Percentiles rank a stretch among this genome's conserved stretches.
Conservation (phyloP, 1,140 invertebrate genomes). For the Saxidomus purpurata region DNA sequence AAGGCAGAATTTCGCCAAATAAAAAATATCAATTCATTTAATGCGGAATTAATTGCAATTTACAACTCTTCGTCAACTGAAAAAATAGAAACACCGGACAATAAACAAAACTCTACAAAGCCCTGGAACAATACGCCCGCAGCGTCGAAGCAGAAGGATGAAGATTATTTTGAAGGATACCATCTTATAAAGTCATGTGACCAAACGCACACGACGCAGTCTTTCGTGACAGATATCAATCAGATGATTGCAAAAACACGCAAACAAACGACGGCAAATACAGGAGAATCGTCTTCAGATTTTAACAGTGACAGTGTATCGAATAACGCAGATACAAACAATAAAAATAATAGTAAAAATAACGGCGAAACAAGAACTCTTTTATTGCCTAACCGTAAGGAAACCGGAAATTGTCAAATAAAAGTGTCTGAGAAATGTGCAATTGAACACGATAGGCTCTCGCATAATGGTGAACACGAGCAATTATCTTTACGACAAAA, state of each 20-base stretch:
- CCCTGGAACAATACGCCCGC: neutral
- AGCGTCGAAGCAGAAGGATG: neutral
- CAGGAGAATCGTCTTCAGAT: neutral
- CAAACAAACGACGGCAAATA: neutral
- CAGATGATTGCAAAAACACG: conserved; percentile 10
- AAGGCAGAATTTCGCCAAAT: neutral
- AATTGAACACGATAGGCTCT: neutral
- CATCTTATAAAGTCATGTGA: neutral
- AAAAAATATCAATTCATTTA: conserved; percentile 9
- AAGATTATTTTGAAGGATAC: neutral
- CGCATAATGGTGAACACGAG: neutral
- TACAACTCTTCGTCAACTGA: neutral
- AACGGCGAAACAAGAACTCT: conserved; percentile 10
- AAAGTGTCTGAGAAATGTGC: neutral
- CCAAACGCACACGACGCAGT: neutral
- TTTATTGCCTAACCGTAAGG: conserved; percentile 17
- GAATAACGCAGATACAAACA: neutral
- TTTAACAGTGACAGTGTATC: neutral
- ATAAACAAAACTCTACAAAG: neutral
- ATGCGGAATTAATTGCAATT: neutral
- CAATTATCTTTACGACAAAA: conserved; percentile 47
- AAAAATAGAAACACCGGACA: neutral
- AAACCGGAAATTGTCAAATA: conserved; percentile 47
- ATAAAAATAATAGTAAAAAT: neutral
- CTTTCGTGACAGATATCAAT: conserved; percentile 21